A percentile compares a stretch with the other conserved stretches of the same genome.
phyloP scores from a whole-genome alignment of 1,140 invertebrate species.

The Drosophila miranda region DNA sequence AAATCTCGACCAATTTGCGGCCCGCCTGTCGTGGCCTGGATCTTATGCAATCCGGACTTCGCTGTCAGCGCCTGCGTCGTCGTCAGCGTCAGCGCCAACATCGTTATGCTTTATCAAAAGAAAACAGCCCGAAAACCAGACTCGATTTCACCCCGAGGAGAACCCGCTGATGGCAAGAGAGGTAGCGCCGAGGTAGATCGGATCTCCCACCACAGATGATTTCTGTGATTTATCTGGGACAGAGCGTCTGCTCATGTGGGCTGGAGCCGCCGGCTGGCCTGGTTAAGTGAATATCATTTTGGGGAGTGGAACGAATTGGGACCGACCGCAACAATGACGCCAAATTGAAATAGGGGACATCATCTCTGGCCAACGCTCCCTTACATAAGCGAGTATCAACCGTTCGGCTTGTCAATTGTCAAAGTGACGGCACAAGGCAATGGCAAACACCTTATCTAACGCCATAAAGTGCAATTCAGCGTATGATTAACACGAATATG shows the following conservation, averaged over 20 bases:
- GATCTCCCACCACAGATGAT: slow-evolving; percentile 16
- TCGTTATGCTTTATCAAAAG: slow-evolving; percentile 73
- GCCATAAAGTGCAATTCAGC: slow-evolving; percentile 76
- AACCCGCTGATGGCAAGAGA: slow-evolving; percentile 4
- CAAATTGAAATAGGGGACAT: slow-evolving; percentile 49
- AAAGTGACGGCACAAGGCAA: slow-evolving; percentile 27
- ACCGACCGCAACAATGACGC: slow-evolving; percentile 32
- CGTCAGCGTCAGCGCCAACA: slow-evolving; percentile 14
- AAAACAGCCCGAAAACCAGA: slow-evolving; percentile 20
- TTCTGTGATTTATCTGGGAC: slow-evolving; percentile 54
- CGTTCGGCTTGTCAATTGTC: slow-evolving; percentile 45
- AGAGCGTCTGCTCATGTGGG: slow-evolving; percentile 28
- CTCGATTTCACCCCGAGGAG: slow-evolving; percentile 24
- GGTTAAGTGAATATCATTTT: slow-evolving; percentile 54
- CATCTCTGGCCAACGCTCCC: slow-evolving; percentile 5
- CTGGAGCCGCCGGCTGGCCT: slow-evolving; percentile 23
- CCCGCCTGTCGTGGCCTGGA: slow-evolving; percentile 45
- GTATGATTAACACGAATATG: slow-evolving; percentile 70
- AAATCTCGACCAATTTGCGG: slow-evolving; percentile 70
- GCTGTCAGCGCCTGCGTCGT: slow-evolving; percentile 17
- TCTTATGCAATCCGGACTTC: slow-evolving; percentile 62
- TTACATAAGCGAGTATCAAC: slow-evolving; percentile 52
- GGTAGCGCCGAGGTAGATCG: slow-evolving; percentile 8
- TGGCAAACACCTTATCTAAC: slow-evolving; percentile 62
- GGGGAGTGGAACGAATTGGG: slow-evolving; percentile 48